Evolutionary conservation across 1,140 invertebrate genomes (phyloP).

Genomic region (Formica selysi): DNA sequence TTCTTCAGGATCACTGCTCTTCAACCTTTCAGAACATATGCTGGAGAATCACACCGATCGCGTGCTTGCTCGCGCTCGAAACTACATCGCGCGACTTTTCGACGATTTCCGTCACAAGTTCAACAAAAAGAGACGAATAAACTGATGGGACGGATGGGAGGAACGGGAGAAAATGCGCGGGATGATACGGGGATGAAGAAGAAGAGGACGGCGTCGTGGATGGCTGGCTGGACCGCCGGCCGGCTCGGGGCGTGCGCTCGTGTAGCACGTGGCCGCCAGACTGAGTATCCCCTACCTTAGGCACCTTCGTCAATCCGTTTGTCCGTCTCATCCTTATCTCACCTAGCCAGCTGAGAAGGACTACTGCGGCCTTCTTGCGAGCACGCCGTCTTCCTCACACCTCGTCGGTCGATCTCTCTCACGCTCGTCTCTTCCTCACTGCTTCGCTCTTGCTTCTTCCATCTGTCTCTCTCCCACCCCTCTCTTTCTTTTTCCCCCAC

Average conservation of each 20-base stretch:
- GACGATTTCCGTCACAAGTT: neutral
- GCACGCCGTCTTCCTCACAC: slow-evolving; percentile 74
- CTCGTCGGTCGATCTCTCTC: slow-evolving; percentile 34
- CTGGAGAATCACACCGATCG: slow-evolving; percentile 13
- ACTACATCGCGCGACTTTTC: slow-evolving; percentile 44
- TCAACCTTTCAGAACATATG: neutral
- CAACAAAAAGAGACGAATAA: neutral
- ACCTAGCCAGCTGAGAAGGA: slow-evolving; percentile 79
- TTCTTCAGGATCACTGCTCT: neutral
- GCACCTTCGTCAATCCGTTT: slow-evolving; percentile 83
- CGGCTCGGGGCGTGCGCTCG: slow-evolving; percentile 84
- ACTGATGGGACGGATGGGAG: slow-evolving; percentile 30
- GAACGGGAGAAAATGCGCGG: slow-evolving; percentile 61
- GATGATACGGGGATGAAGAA: slow-evolving; percentile 65
- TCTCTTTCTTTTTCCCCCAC: slow-evolving; percentile 20
- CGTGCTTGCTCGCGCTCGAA: slow-evolving; percentile 13
- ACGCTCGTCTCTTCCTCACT: slow-evolving; percentile 45
- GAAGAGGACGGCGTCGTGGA: slow-evolving; percentile 69
- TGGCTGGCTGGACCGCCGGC: slow-evolving; percentile 77
- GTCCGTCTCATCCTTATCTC: slow-evolving; percentile 83
- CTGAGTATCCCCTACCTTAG: slow-evolving; percentile 83
- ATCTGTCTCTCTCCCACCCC: slow-evolving; percentile 21
- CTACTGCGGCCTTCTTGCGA: slow-evolving; percentile 79
- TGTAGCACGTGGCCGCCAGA: slow-evolving; percentile 86
- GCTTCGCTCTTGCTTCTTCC: slow-evolving; percentile 20